Conservation (phyloP, 2,888 invertebrate species). For the Lapara coniferarum region DNA sequence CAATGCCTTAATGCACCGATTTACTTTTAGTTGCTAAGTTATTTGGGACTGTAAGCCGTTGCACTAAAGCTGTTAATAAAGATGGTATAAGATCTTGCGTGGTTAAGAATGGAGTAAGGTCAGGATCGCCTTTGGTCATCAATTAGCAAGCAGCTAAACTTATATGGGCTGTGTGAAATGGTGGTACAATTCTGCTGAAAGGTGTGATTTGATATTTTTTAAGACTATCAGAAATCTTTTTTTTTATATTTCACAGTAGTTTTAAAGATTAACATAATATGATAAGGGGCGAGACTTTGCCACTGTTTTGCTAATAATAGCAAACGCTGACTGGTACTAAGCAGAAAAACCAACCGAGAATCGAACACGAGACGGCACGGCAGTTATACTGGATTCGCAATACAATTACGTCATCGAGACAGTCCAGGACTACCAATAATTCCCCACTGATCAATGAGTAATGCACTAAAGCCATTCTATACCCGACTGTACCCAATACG, state of each 20-base stretch:
- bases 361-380: too few species aligned
- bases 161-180: constrained; percentile 50
- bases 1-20: constrained; percentile 29
- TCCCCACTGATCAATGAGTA: background rate
- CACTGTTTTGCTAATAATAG: too few species aligned
- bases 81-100: constrained; percentile 15
- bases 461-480: background rate
- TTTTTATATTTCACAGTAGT: too few species aligned
- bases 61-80: constrained; percentile 32
- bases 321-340: too few species aligned
- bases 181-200: constrained; percentile 35
- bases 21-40: constrained; percentile 15
- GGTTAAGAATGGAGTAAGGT: constrained; percentile 49
- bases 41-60: constrained; percentile 38
- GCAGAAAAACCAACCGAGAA: too few species aligned
- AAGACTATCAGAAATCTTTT: background rate
- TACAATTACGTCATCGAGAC: too few species aligned
- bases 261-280: too few species aligned
- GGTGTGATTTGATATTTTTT: constrained; percentile 1
- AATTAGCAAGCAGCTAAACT: constrained; percentile 55
- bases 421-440: too few species aligned
- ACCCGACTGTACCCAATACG: constrained; percentile 24
- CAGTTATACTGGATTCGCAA: too few species aligned
- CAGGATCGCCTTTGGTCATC: constrained; percentile 55
- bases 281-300: too few species aligned